These are phyloP conservation scores for Kryptolebias marmoratus DNA, from an alignment of 2,113 vertebrate species.

Conservation along the genomic window DNA sequence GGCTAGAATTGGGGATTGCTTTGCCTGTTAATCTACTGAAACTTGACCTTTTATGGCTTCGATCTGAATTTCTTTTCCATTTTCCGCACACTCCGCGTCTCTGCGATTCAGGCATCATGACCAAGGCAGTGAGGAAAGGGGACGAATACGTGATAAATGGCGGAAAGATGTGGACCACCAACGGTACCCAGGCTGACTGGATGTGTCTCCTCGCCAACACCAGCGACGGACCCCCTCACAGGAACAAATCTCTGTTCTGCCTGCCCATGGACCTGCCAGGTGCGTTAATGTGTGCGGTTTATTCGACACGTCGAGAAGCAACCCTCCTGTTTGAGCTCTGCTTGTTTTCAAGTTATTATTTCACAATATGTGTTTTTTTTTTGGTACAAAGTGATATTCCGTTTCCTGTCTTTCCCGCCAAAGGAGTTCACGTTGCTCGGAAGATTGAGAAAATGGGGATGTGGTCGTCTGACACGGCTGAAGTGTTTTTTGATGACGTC, in stretches of 20 bases:
- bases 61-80: background rate
- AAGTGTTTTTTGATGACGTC: conserved; percentile 88
- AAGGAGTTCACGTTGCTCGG: conserved; percentile 84
- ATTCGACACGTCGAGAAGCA: background rate
- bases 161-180: conserved; percentile 87
- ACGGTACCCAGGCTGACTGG: conserved; percentile 83
- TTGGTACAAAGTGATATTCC: background rate
- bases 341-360: background rate
- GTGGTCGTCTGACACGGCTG: conserved; percentile 86
- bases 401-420: background rate
- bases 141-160: conserved; percentile 85
- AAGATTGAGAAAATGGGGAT: conserved; percentile 88
- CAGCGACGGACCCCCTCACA: conserved; percentile 78
- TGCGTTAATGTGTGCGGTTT: conserved; percentile 35
- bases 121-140: conserved; percentile 81
- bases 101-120: conserved; percentile 79
- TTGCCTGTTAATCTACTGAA: background rate
- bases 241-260: conserved; percentile 87
- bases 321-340: background rate
- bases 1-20: background rate
- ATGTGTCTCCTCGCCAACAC: conserved; percentile 87
- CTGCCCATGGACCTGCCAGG: conserved; percentile 85
- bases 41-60: background rate
- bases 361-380: no score
- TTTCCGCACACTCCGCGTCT: background rate